Percentiles rank a stretch among this genome's conserved stretches.
These are phyloP conservation scores for Geophilus truncorum DNA, from an alignment of 2,888 invertebrate genomes.

Conservation along the genomic window DNA sequence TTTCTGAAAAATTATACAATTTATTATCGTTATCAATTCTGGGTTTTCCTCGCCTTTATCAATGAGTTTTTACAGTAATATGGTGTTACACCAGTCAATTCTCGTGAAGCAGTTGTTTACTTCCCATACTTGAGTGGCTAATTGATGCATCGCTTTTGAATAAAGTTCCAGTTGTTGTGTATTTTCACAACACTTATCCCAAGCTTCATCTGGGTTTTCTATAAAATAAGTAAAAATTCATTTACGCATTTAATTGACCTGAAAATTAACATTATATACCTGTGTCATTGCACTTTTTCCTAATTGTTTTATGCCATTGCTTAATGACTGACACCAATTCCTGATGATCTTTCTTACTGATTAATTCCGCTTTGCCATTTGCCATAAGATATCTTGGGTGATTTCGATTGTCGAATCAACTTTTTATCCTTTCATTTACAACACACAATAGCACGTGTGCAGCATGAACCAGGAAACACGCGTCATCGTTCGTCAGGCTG, in stretches of 20 bases:
- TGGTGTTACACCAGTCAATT: constrained; percentile 15
- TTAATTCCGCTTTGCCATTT: neutral
- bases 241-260: neutral
- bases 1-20: neutral
- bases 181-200: neutral
- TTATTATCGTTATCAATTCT: neutral
- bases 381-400: neutral
- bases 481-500: too few species aligned
- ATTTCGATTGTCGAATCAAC: too few species aligned
- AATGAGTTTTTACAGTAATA: too few species aligned
- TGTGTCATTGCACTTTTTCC: neutral
- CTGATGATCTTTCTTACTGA: neutral
- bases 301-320: neutral
- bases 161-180: neutral
- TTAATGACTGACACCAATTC: neutral
- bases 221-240: neutral
- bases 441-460: too few species aligned
- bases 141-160: constrained; percentile 2
- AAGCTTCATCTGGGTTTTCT: neutral
- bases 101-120: neutral
- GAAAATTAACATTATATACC: neutral
- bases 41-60: too few species aligned
- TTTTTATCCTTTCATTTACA: too few species aligned
- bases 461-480: too few species aligned
- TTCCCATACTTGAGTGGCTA: constrained; percentile 2